These are phyloP conservation scores for Rhinoraja longicauda DNA, from an alignment of 2,797 vertebrate genomes.

Conservation along the genomic window DNA sequence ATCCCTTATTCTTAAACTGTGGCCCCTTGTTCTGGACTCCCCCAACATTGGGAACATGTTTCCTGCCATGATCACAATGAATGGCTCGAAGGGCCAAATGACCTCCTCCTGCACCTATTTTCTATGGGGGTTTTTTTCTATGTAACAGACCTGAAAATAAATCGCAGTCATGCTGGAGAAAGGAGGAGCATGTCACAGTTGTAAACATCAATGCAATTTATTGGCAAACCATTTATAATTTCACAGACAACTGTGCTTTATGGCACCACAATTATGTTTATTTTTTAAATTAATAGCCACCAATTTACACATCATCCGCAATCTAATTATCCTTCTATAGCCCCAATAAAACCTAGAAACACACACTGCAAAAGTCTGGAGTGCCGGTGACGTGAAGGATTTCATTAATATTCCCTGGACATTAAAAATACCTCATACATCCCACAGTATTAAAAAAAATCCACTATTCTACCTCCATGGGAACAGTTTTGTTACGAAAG, in stretches of 20 bases:
- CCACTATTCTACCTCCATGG: not conserved
- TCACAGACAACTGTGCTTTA: not conserved
- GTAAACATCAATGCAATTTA: constrained; percentile 3
- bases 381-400: not conserved
- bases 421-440: too few species aligned
- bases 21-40: too few species aligned
- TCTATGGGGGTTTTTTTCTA: too few species aligned
- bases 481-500: not conserved
- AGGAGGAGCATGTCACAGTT: not conserved
- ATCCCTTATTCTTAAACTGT: too few species aligned
- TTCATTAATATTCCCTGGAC: not conserved
- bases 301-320: not conserved
- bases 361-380: not conserved
- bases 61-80: too few species aligned
- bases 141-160: too few species aligned
- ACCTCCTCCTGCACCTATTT: too few species aligned
- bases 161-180: not conserved
- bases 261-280: not conserved
- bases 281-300: not conserved
- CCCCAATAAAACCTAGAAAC: not conserved
- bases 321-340: constrained; percentile 3
- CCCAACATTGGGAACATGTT: too few species aligned
- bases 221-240: not conserved
- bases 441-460: too few species aligned
- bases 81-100: too few species aligned